phyloP scores from a whole-genome alignment of 1,140 invertebrate genomes.

The Prorops nasuta region DNA sequence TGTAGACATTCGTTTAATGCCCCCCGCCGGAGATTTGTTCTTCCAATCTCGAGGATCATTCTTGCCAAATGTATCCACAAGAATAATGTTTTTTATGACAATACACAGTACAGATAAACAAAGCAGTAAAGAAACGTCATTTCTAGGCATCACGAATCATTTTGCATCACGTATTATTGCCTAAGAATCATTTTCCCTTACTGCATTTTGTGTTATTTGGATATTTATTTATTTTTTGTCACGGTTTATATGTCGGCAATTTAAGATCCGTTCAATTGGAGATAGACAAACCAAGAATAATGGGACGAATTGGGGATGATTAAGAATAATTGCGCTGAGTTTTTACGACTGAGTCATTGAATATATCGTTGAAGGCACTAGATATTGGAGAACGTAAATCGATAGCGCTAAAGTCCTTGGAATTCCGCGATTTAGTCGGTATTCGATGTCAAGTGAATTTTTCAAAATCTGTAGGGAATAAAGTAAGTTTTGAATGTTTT shows the following conservation, averaged over 20 bases:
- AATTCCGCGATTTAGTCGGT: slow-evolving; percentile 16
- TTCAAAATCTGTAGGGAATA: slow-evolving; percentile 29
- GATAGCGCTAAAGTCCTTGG: too few relatives aligned
- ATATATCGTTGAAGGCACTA: too few relatives aligned
- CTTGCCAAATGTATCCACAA: slow-evolving; percentile 39
- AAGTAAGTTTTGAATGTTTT: slow-evolving; percentile 28
- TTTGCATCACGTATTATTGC: too few relatives aligned
- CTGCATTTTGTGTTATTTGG: too few relatives aligned
- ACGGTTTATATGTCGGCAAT: slow-evolving; percentile 13
- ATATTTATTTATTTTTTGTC: too few relatives aligned
- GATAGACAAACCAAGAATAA: too few relatives aligned
- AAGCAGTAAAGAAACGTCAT: too few relatives aligned
- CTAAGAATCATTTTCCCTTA: too few relatives aligned
- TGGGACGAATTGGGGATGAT: background rate
- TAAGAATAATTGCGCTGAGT: background rate
- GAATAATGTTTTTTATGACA: slow-evolving; percentile 43
- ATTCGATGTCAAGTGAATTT: slow-evolving; percentile 36
- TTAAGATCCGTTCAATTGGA: too few relatives aligned
- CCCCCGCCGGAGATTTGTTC: slow-evolving; percentile 19
- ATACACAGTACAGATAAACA: slow-evolving; percentile 36
- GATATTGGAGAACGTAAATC: too few relatives aligned
- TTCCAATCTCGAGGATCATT: slow-evolving; percentile 29
- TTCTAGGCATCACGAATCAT: too few relatives aligned
- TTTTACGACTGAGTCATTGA: too few relatives aligned
- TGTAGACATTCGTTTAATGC: background rate